Evolutionary conservation across 1,140 invertebrate genomes (phyloP).

Genomic region (Pteromalus puparum): DNA sequence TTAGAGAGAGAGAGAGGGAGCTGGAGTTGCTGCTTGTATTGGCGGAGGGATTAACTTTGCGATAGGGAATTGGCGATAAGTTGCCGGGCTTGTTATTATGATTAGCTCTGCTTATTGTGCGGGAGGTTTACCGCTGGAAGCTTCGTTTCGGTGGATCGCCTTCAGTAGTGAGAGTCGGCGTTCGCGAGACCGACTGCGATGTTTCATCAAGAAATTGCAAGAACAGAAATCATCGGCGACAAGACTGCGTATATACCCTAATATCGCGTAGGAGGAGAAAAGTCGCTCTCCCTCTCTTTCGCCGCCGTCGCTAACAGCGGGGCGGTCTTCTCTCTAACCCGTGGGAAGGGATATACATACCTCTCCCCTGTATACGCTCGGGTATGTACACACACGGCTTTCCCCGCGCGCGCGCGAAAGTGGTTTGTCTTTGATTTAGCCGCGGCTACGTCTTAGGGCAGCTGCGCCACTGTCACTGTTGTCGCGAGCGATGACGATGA

Average conservation of each 20-base stretch:
- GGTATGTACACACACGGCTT: slow-evolving; percentile 33
- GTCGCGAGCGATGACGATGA: slow-evolving; percentile 43
- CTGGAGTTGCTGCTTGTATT: not conserved
- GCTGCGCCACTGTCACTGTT: slow-evolving; percentile 37
- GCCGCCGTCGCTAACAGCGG: not conserved
- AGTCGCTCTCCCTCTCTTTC: slow-evolving; percentile 59
- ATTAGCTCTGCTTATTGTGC: not conserved
- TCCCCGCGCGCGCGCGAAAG: slow-evolving; percentile 66
- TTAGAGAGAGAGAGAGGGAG: slow-evolving; percentile 7
- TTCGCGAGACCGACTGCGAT: no score
- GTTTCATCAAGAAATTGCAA: no score
- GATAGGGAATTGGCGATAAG: slow-evolving; percentile 16
- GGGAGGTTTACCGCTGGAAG: not conserved
- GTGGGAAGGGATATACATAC: slow-evolving; percentile 16
- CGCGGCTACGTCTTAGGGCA: slow-evolving; percentile 43
- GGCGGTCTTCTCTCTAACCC: not conserved
- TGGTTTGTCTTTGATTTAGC: slow-evolving; percentile 76
- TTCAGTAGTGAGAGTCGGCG: no score
- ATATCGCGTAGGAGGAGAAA: not conserved
- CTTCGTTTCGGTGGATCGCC: not conserved
- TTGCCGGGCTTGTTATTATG: not conserved
- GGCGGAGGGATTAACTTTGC: slow-evolving; percentile 31
- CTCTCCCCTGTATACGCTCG: slow-evolving; percentile 33
- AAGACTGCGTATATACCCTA: not conserved
- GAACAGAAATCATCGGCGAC: no score